phyloP scores from a whole-genome alignment of 2,888 invertebrate genomes.

The Acanthoscelides obtectus region DNA sequence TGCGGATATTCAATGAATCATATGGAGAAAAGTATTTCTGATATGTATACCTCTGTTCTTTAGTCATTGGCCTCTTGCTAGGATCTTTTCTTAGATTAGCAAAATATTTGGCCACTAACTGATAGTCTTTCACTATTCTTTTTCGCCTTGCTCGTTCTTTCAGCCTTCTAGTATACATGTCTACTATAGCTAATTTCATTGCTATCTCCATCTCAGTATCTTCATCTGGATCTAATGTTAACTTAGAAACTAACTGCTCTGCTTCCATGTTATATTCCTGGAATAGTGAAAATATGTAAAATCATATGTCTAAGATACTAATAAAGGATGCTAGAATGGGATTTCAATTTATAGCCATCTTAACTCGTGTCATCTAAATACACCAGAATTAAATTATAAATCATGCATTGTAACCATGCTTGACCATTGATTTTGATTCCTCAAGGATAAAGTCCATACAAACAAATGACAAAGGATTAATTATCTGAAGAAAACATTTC shows the following conservation, averaged over 20 bases:
- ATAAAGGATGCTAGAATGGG: no score
- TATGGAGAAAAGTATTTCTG: not conserved
- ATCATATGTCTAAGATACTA: no score
- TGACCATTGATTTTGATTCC: no score
- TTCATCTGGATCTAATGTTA: conserved; percentile 74
- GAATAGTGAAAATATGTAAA: conserved; percentile 9
- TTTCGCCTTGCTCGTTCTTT: conserved; percentile 85
- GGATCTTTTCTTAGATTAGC: conserved; percentile 51
- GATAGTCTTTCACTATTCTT: conserved; percentile 85
- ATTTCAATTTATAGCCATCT: no score
- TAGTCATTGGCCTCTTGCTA: conserved; percentile 53
- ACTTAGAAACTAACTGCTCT: conserved; percentile 81
- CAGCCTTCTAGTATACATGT: conserved; percentile 81
- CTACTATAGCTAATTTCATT: conserved; percentile 86
- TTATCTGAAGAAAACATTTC: no score
- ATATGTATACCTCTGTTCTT: conserved; percentile 68
- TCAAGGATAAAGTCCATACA: no score
- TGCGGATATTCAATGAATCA: no score
- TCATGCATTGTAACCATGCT: no score
- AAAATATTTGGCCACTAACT: conserved; percentile 83
- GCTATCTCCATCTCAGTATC: conserved; percentile 88
- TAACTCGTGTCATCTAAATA: no score
- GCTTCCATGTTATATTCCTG: conserved; percentile 89
- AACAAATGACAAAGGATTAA: no score
- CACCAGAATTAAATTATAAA: no score